These are phyloP conservation scores for Rosalia funebris DNA, from an alignment of 2,888 invertebrate species.

Conservation along the genomic window DNA sequence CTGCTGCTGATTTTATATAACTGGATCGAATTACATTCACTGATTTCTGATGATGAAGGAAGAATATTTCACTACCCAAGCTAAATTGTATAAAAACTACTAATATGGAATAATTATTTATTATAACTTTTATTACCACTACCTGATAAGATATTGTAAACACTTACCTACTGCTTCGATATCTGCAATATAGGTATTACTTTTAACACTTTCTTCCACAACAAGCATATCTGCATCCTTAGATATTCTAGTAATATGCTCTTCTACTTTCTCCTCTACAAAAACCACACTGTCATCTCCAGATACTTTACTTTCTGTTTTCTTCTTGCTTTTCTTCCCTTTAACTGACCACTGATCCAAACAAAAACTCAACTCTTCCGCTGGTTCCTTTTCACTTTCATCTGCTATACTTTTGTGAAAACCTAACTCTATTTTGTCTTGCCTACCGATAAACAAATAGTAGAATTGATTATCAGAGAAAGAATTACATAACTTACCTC, in stretches of 20 bases:
- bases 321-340: constrained; percentile 47
- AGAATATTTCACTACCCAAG: too few species aligned
- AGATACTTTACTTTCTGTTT: constrained; percentile 31
- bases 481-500: constrained; percentile 36
- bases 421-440: constrained; percentile 44
- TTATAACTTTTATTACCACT: too few species aligned
- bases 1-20: too few species aligned
- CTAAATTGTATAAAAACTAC: too few species aligned
- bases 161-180: constrained; percentile 37
- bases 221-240: too few species aligned
- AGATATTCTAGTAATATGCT: too few species aligned
- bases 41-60: too few species aligned
- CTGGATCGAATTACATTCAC: too few species aligned
- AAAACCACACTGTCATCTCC: not conserved
- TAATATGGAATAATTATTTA: too few species aligned
- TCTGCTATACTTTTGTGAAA: constrained; percentile 44
- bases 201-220: constrained; percentile 4
- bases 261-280: constrained; percentile 28
- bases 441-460: constrained; percentile 37
- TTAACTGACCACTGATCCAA: constrained; percentile 53
- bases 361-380: constrained; percentile 49
- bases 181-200: constrained; percentile 35
- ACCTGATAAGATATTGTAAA: too few species aligned
- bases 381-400: constrained; percentile 28
- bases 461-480: constrained; percentile 10